Evolutionary conservation across 2,113 vertebrate species (phyloP), one percentile per base, ranked within the genome.

Genomic region (Lanius ludovicianus): DNA sequence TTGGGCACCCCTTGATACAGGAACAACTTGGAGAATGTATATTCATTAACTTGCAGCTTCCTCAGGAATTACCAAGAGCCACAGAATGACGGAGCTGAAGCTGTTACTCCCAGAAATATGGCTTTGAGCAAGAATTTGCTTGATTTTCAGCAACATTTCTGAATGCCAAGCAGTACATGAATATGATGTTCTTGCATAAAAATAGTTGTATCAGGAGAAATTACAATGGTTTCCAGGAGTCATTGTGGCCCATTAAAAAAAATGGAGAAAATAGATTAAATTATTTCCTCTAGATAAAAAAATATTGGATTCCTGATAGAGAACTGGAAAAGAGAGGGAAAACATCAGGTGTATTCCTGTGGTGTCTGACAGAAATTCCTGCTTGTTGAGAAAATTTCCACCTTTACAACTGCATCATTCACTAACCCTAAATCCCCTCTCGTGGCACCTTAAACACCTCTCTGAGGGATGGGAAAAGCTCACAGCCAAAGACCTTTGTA

Each of bases 11-110:
- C 90, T 57, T 8, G 79, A 1, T 18, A 2, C 20, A 27, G 68
- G 84, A 64, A 33, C 49, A 24, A 53, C 59, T 16, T 20, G 64
- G 59, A 76, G 35, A 52, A 92, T 84, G 80, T 56, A 31, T 70
- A 78, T 81, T 84, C 82, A 60, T 93, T 44, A 70, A 67, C 39
- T 28, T n/a, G 37, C 64, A 74, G 56, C 64, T 39, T 96, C 89
- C 74, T 28, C 37, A 80, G 87, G 89, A 82, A n/a, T 42, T 39
- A 68, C 80, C 64, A 18, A 3, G 18, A 93, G 65, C 84, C 59
- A 42, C 35, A 33, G 81, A 31, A 47, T 35, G 74, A 8, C 65
- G 7, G 56, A 71, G 5, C 56, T 56, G 67, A 10, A 70, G 60
- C 42, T 50, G 9, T 21, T 73, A 62, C 52, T 84, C 74, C 44